A percentile compares a stretch with the other conserved stretches of the same genome.
phyloP scores from a whole-genome alignment of 2,113 vertebrate species.

The Tachysurus vachellii region DNA sequence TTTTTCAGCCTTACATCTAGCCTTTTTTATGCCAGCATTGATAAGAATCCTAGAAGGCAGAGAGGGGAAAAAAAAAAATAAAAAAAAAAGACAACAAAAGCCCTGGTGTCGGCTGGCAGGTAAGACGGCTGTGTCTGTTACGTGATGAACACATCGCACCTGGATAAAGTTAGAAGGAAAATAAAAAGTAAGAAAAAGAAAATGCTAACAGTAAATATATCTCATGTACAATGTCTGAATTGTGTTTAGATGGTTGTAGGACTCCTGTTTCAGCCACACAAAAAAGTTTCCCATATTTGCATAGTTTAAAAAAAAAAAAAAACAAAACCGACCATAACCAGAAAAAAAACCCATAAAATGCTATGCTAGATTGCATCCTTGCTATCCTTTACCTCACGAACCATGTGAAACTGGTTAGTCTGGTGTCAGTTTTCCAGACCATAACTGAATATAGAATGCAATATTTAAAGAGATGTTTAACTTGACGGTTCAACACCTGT shows the following conservation, averaged over 20 bases:
- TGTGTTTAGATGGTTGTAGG: not conserved
- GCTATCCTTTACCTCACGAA: not conserved
- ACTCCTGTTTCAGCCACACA: too few relatives aligned
- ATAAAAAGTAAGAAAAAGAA: not conserved
- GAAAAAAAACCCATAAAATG: not conserved
- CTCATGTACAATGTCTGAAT: not conserved
- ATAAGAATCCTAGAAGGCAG: not conserved
- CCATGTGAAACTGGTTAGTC: not conserved
- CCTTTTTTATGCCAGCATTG: not conserved
- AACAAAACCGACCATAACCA: too few relatives aligned
- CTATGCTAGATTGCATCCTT: not conserved
- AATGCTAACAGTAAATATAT: not conserved
- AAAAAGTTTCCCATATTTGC: not conserved
- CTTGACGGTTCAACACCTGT: not conserved
- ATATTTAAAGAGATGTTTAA: not conserved
- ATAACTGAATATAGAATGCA: not conserved
- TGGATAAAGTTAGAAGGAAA: not conserved
- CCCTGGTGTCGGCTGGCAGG: too few relatives aligned
- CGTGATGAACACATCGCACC: too few relatives aligned
- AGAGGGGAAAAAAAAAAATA: not conserved
- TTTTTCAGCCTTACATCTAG: not conserved
- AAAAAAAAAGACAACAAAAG: not conserved
- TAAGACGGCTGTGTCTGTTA: too few relatives aligned
- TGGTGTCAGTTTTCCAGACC: not conserved
- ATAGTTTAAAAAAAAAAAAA: too few relatives aligned